phyloP scores from a whole-genome alignment of 2,797 vertebrate species.

The Tolypeutes matacus region DNA sequence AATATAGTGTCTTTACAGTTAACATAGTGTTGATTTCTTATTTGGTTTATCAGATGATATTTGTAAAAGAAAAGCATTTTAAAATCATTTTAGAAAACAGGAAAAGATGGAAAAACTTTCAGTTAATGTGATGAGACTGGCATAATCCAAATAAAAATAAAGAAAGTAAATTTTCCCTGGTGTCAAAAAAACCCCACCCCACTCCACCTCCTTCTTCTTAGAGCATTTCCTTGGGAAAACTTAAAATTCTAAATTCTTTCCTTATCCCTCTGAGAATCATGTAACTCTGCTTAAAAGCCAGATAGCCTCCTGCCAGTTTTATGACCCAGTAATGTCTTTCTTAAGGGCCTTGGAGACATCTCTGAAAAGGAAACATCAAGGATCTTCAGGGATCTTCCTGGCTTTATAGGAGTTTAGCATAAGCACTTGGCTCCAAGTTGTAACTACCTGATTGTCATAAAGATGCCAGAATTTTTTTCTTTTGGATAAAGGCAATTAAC shows the following conservation, averaged over 20 bases:
- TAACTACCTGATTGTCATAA: slow-evolving; percentile 1
- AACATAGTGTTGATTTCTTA: neutral
- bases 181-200: neutral
- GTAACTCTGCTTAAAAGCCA: slow-evolving; percentile 11
- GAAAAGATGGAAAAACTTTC: neutral
- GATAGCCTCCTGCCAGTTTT: slow-evolving; percentile 16
- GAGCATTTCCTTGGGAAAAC: slow-evolving; percentile 33
- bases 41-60: neutral
- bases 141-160: neutral
- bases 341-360: neutral
- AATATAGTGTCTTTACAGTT: slow-evolving; percentile 17
- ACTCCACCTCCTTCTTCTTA: neutral
- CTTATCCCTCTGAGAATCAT: neutral
- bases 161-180: neutral
- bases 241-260: neutral
- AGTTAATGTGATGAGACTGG: neutral
- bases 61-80: neutral
- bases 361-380: neutral
- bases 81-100: slow-evolving; percentile 4
- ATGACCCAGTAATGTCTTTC: neutral
- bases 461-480: neutral
- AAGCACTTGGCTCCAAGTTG: neutral
- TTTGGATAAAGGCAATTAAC: slow-evolving; percentile 25
- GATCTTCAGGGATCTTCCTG: neutral
- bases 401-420: neutral